These are phyloP conservation scores for Eretmochelys imbricata DNA, from an alignment of 2,113 vertebrate genomes.

Conservation along the genomic window DNA sequence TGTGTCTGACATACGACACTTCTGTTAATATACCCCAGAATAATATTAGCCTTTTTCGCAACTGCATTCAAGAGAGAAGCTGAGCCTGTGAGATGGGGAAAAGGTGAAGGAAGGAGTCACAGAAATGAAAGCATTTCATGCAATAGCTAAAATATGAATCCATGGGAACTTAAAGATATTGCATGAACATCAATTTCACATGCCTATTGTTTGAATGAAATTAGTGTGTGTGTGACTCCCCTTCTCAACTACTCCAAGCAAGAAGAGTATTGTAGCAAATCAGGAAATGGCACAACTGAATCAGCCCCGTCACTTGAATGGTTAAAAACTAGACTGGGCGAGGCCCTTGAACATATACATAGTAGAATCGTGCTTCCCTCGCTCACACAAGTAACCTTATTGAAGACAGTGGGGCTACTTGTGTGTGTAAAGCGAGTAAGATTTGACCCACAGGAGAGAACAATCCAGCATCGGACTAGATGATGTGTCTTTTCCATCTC, in stretches of 20 bases:
- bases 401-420: neutral
- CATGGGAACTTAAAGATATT: slow-evolving; percentile 51
- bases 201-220: slow-evolving; percentile 54
- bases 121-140: slow-evolving; percentile 1
- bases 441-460: neutral
- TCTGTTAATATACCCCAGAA: neutral
- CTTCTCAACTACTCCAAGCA: neutral
- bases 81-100: slow-evolving; percentile 48
- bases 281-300: slow-evolving; percentile 35
- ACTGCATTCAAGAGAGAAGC: slow-evolving; percentile 46
- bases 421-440: neutral
- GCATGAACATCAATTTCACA: slow-evolving; percentile 63
- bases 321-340: neutral
- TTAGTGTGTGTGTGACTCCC: neutral
- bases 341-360: neutral
- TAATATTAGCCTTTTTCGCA: neutral
- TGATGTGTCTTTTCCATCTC: slow-evolving; percentile 15
- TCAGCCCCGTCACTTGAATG: slow-evolving; percentile 22
- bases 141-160: slow-evolving; percentile 59
- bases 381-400: neutral
- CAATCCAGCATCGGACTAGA: neutral
- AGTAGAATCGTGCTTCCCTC: neutral
- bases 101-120: slow-evolving; percentile 60
- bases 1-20: neutral
- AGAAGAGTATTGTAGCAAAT: slow-evolving; percentile 19